Base-by-base conservation (phyloP, 2,113 vertebrate species). In the Salvelinus sp. region DNA sequence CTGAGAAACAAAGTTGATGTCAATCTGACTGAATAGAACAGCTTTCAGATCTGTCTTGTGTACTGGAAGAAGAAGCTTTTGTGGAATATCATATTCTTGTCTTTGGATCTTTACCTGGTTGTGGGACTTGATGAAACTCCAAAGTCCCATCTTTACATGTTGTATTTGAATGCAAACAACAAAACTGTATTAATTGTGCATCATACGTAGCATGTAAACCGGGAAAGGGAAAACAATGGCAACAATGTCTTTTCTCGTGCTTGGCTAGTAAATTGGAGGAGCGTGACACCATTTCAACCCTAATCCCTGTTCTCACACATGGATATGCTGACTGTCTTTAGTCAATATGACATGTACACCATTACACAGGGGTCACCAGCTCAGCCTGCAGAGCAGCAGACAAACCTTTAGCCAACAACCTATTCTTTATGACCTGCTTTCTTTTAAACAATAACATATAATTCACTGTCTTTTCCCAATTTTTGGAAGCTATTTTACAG, bases 21-120 rank as follows among this genome's bases (percentile, higher is more conserved):
- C 16, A 18, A 18, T 18, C 50, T 69, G 44, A 69, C 18, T 18
- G 22, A 80, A 76, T 68, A 13, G 10, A 67, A 38, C 73, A 27
- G 60, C 65, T 44, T 2, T 50, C 28, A 4, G 60, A 62, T 62
- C 20, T 10, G 7, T 10, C 60, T n/a, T 62, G 60, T 62, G 22
- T 44, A 44, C 38, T 2, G 38, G 38, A 44, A 9, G 62, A 23
- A 14, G 22, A 63, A 22, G 62, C 23, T 0, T 22, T 25, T 64
- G 62, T 25, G 25, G 22, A 64, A 64, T 64, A 25, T 25, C 14
- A 25, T 64, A 64, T 25, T 44, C 38, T 2, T 12, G 23, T 64
- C 13, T 64, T 25, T 25, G 25, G 62, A 64, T 64, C 62, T 64
- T 22, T 18, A 64, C 62, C 62, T 4, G 22, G 62, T 25, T 64